Evolutionary conservation across 2,888 invertebrate genomes (phyloP).

Genomic region (Operophtera brumata): DNA sequence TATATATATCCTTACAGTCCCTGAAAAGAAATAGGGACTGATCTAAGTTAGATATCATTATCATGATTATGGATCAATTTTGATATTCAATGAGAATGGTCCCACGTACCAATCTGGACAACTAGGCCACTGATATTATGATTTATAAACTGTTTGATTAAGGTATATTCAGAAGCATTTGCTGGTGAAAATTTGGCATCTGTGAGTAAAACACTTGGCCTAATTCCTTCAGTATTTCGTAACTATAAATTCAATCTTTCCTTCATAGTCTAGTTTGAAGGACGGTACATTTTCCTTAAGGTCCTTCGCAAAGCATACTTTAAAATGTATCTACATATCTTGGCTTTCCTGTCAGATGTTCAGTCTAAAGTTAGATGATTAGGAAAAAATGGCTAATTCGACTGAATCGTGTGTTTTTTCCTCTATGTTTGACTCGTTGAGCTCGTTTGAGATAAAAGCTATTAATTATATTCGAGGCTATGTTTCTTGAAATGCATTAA

Average conservation of each 20-base stretch:
- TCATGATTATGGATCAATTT: constrained; percentile 67
- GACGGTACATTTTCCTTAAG: constrained; percentile 62
- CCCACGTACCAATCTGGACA: constrained; percentile 70
- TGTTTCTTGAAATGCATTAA: constrained; percentile 1
- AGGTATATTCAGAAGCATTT: constrained; percentile 23
- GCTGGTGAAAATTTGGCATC: constrained; percentile 46
- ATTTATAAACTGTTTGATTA: constrained; percentile 15
- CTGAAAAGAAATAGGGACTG: constrained; percentile 64
- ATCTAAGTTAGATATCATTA: constrained; percentile 53
- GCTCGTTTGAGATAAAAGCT: background rate
- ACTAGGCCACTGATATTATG: constrained; percentile 60
- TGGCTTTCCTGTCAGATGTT: constrained; percentile 40
- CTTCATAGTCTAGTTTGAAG: constrained; percentile 55
- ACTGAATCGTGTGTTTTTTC: too few relatives aligned
- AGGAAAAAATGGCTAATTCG: constrained; percentile 16
- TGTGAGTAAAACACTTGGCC: constrained; percentile 49
- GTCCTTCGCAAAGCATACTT: constrained; percentile 49
- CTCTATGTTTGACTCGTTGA: too few relatives aligned
- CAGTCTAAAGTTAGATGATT: constrained; percentile 48
- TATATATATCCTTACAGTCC: constrained; percentile 64
- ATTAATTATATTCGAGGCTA: background rate
- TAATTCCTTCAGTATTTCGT: constrained; percentile 38
- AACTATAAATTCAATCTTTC: constrained; percentile 44
- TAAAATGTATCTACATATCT: constrained; percentile 36
- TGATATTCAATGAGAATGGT: constrained; percentile 77